Conservation (phyloP, 2,797 vertebrate species). For the Paratrypauchen microcephalus region DNA sequence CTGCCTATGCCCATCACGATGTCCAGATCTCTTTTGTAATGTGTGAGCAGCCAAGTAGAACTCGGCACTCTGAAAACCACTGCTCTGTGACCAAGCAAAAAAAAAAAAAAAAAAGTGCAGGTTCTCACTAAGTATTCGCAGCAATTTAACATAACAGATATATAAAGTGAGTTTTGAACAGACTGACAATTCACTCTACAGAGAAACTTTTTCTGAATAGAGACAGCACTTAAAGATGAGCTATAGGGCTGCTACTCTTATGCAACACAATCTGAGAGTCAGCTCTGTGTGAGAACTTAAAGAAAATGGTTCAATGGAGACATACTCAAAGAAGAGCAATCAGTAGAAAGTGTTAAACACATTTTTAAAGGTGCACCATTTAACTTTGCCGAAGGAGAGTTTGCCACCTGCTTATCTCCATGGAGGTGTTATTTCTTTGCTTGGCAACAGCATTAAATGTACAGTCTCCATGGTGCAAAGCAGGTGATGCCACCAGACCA, state of each 20-base stretch:
- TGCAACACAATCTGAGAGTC: background rate
- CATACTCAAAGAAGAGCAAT: background rate
- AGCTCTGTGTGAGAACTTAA: background rate
- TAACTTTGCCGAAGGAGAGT: background rate
- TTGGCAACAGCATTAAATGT: background rate
- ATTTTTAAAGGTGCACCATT: background rate
- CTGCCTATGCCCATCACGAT: slow-evolving; percentile 37
- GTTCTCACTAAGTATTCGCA: background rate
- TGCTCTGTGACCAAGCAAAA: slow-evolving; percentile 29
- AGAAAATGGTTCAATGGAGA: background rate
- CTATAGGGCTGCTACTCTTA: background rate
- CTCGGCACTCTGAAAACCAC: slow-evolving; percentile 30
- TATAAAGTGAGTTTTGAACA: background rate
- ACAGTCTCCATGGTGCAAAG: background rate
- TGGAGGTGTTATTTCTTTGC: background rate
- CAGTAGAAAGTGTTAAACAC: background rate
- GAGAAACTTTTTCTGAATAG: background rate
- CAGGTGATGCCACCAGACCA: background rate
- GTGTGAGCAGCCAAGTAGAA: slow-evolving; percentile 59
- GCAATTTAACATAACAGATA: slow-evolving; percentile 16
- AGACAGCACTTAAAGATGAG: background rate
- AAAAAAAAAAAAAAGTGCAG: slow-evolving; percentile 38
- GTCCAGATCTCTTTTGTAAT: slow-evolving; percentile 46
- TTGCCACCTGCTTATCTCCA: background rate
- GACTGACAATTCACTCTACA: background rate